Base-by-base conservation (phyloP, 2,888 invertebrate genomes). In the Ommatoiulus sabulosus region DNA sequence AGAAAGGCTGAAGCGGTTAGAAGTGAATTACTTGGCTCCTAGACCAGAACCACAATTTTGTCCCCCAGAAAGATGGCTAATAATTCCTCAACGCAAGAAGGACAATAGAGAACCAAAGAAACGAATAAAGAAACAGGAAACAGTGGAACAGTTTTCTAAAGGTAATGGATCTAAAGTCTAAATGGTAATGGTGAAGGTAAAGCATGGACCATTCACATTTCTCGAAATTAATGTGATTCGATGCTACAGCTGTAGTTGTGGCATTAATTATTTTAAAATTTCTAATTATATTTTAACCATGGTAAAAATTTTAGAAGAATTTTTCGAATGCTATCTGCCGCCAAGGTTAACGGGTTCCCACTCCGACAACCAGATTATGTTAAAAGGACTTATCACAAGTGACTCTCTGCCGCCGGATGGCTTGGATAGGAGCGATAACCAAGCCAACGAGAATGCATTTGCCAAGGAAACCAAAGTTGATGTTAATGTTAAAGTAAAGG, bases 31-130 rank as follows among this genome's bases (percentile, higher is more conserved):
- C 20, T 20, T 20, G 72, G 24, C 24, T 24, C 20, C 72, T 24
- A 72, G 72, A 24, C 72, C 72, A 72, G 72, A 72, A 72, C 72
- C 72, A 72, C 72, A 72, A 24, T 72, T 72, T 24, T 24, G 24
- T 72, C 72, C n/a, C 1, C 1, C n/a, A 20, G 8, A 72, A 20
- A 72, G 8, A 7, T 72, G 72, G 72, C 72, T 24, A 6, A 0
- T 72, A 72, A 20, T 63, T n/a, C 20, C 72, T 1, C 20, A 24
- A 72, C 20, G 35, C 24, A 72, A 5, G 3, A 72, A 72, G 24
- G 6, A 8, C 6, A 7, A 8, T 8, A n/a, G n/a, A 63, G 63
- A 63, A n/a, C 17, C 17, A 35, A 35, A 35, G 35, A 35, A 1
- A n/a, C 1, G 1, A n/a, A 63, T 15, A 17, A 63, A 20, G 17